phyloP scores from a whole-genome alignment of 2,113 vertebrate species.

The Ciconia stormi region DNA sequence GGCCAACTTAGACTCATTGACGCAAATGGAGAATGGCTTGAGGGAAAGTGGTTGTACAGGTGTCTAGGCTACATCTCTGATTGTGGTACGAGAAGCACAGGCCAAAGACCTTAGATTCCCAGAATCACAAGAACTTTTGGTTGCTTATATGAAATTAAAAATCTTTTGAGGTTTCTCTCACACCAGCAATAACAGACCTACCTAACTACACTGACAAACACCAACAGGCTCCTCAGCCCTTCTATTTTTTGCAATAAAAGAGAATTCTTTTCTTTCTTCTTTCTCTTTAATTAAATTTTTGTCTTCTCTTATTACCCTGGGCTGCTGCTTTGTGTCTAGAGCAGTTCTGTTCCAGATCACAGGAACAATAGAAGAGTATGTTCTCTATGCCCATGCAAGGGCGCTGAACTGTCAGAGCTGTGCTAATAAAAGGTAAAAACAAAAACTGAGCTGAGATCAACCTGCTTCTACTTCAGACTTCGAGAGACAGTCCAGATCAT shows the following conservation, averaged over 20 bases:
- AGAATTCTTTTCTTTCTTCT: neutral
- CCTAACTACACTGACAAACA: conserved; percentile 1
- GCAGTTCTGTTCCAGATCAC: neutral
- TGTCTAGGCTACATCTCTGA: neutral
- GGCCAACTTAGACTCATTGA: neutral
- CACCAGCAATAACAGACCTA: neutral
- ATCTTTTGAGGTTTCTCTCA: conserved; percentile 3
- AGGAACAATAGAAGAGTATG: neutral
- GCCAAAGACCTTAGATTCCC: neutral
- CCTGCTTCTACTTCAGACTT: conserved; percentile 38
- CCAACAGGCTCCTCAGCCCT: neutral
- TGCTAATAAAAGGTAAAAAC: neutral
- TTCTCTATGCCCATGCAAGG: neutral
- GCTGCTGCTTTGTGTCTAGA: neutral
- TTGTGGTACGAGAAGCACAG: neutral
- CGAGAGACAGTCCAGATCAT: neutral
- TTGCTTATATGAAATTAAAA: neutral
- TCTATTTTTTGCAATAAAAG: conserved; percentile 10
- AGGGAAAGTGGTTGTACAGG: neutral
- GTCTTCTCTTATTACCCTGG: conserved; percentile 10
- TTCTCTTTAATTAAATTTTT: conserved; percentile 30
- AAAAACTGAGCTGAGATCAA: neutral
- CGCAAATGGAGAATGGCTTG: neutral
- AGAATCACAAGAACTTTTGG: neutral
- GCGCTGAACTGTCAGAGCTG: neutral